Evolutionary conservation across 92 coral and sea anemone genomes (phyloP), one percentile per base, ranked within the genome.

Genomic region (Epizoanthus ramosus): DNA sequence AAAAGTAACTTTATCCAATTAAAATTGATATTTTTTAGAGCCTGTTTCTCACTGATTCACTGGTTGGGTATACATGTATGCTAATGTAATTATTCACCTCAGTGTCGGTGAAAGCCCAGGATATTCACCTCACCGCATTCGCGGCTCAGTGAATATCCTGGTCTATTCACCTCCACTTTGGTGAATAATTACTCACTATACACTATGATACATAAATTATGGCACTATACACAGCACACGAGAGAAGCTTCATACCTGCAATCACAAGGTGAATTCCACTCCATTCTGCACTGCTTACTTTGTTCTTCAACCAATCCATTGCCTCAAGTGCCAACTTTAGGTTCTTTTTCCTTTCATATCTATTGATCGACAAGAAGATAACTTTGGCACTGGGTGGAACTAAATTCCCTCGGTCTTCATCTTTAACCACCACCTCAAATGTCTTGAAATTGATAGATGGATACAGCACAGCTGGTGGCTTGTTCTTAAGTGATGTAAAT

Each of bases 321-420:
- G 99, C 94, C 86, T 94, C 94, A 43, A 97, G 84, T 22, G 98
- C 97, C 73, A 97, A 75, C 33, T 87, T 88, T 21, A 97, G 87
- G 79, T 97, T 97, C 84, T 97, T 97, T 84, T 97, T 97, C 50
- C 99, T 87, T 67, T 97, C 99, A 87, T 92, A 97, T 5, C 99
- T 91, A 83, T 97, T 97, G 58, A 97, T 97, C 10, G 99, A 97
- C 71, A 97, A 68, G 65, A 97, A 97, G 33, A 97, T 90, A 59
- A 81, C 71, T 85, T 94, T 88, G 35, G 99, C 94, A 72, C 85
- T 24, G 6, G 93, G 90, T 60, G 99, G 99, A 31, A 97, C 70
- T 25, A 89, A 75, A 79, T 88, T 90, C 47, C 90, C 81, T 0
- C 57, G 83, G 39, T 87, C 97, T 4, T 85, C 76, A 13, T 64